Conservation (phyloP, 2,113 vertebrate species). For the Plotosus lineatus region DNA sequence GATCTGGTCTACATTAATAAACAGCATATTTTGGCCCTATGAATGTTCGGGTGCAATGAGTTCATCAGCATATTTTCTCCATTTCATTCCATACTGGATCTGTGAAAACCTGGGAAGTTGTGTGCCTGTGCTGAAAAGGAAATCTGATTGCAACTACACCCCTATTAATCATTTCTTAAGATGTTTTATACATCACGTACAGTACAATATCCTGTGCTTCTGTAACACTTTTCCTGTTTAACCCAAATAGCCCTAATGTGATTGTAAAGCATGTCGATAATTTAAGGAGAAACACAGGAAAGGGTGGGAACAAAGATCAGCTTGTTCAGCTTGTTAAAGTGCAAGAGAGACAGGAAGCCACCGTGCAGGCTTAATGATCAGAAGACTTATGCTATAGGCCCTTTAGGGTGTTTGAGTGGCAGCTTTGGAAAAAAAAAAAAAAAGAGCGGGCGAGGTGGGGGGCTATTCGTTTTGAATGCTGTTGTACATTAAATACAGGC, state of each 20-base stretch:
- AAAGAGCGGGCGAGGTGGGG: no score
- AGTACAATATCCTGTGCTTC: conserved; percentile 20
- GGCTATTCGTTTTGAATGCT: conserved; percentile 43
- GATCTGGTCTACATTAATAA: conserved; percentile 3
- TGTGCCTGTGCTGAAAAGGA: neutral
- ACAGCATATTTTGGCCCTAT: conserved; percentile 31
- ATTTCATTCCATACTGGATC: conserved; percentile 9
- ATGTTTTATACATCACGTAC: neutral
- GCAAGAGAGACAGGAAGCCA: conserved; percentile 42
- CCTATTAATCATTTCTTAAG: conserved; percentile 16
- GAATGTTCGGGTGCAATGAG: conserved; percentile 23
- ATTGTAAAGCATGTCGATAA: conserved; percentile 49
- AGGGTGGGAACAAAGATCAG: conserved; percentile 39
- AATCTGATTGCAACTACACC: conserved; percentile 1
- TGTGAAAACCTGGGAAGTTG: neutral
- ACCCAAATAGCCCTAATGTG: conserved; percentile 30
- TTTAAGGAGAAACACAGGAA: conserved; percentile 50
- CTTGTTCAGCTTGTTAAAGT: conserved; percentile 31
- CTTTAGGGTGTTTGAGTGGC: conserved; percentile 35
- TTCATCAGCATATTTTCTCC: conserved; percentile 44
- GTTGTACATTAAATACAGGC: conserved; percentile 44
- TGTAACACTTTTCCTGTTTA: conserved; percentile 21
- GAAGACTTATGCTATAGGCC: conserved; percentile 12
- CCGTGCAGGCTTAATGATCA: conserved; percentile 52
- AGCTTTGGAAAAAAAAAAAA: conserved; percentile 50